Evolutionary conservation across 2,113 vertebrate species (phyloP).

Genomic region (Diglossa brunneiventris): DNA sequence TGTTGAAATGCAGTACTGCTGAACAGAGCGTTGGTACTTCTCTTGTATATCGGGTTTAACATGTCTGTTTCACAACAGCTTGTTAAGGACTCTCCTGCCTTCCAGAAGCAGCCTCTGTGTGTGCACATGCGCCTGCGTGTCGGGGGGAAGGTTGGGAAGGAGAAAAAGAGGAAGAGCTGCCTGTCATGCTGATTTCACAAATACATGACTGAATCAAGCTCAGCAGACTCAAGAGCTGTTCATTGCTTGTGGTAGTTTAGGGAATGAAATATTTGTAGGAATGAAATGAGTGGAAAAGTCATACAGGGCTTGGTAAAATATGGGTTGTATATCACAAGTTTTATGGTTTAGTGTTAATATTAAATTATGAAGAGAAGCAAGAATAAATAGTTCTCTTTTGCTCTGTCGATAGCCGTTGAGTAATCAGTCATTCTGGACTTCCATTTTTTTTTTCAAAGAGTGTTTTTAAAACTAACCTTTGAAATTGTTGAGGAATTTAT

Average conservation of each 20-base stretch:
- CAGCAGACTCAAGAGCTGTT: not conserved
- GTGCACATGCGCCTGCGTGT: not conserved
- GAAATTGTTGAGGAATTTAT: not conserved
- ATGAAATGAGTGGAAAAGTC: not conserved
- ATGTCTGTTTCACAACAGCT: constrained; percentile 32
- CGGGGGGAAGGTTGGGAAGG: not conserved
- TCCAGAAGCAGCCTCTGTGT: not conserved
- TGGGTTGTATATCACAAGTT: not conserved
- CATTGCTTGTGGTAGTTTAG: not conserved
- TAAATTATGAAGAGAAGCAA: not conserved
- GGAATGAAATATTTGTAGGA: not conserved
- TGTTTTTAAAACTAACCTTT: not conserved
- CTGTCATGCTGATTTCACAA: not conserved
- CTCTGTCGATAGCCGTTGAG: not conserved
- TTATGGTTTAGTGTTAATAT: not conserved
- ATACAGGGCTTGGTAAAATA: not conserved
- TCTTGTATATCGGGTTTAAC: constrained; percentile 1
- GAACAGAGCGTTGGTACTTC: constrained; percentile 3
- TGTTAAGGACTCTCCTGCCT: constrained; percentile 29
- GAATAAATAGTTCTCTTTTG: not conserved
- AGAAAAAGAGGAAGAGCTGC: constrained; percentile 14
- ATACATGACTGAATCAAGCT: not conserved
- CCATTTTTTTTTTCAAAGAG: not conserved
- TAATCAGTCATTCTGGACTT: not conserved
- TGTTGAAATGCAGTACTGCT: constrained; percentile 6